A percentile compares a stretch with the other conserved stretches of the same genome.
Conservation (phyloP, 2,113 vertebrate genomes). For the Calonectris borealis region DNA sequence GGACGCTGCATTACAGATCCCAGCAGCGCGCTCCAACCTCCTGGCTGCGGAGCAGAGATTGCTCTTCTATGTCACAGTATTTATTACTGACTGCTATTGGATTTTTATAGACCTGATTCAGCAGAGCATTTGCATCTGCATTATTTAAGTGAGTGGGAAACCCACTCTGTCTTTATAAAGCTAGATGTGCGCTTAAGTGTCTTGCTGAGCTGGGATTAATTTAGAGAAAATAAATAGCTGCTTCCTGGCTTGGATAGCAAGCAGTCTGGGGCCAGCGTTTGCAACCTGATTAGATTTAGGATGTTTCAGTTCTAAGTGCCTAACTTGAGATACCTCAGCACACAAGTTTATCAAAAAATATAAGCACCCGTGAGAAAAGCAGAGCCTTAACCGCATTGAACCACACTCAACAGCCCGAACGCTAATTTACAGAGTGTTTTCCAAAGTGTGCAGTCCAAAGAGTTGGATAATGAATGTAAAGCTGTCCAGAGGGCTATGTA, state of each 20-base stretch:
- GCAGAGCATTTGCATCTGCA: slow-evolving; percentile 9
- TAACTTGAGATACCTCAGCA: background rate
- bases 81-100: background rate
- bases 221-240: slow-evolving; percentile 7
- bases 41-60: background rate
- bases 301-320: background rate
- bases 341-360: background rate
- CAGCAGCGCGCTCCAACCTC: background rate
- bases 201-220: slow-evolving; percentile 45
- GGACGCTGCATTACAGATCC: background rate
- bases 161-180: background rate
- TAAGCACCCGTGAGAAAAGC: background rate
- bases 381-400: background rate
- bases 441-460: background rate
- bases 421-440: background rate
- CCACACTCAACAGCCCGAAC: background rate
- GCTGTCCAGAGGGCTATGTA: background rate
- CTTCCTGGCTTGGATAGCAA: background rate
- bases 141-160: background rate
- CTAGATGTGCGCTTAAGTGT: background rate
- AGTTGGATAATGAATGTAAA: background rate
- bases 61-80: background rate
- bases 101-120: slow-evolving; percentile 26
- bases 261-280: background rate
- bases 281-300: background rate